Evolutionary conservation across 2,113 vertebrate genomes (phyloP).

Genomic region (Ciconia maguari): DNA sequence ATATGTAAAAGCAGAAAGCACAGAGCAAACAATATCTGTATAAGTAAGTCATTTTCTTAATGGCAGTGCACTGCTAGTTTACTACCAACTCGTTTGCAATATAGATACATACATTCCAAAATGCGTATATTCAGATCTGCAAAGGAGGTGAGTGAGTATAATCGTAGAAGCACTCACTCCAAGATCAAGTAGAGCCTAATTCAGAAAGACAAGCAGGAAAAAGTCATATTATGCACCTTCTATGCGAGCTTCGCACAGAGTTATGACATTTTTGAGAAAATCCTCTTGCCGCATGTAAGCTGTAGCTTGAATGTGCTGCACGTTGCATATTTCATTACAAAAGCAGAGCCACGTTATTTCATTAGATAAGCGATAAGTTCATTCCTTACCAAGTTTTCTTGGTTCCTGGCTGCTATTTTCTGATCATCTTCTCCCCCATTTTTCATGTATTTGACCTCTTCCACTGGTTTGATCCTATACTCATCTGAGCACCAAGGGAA

Average conservation of each 20-base stretch:
- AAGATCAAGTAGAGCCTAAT: slow-evolving; percentile 45
- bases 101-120: background rate
- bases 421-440: slow-evolving; percentile 82
- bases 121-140: background rate
- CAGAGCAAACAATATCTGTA: background rate
- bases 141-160: background rate
- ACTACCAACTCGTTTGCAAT: background rate
- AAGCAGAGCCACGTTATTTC: slow-evolving; percentile 19
- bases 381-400: slow-evolving; percentile 81
- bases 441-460: slow-evolving; percentile 91
- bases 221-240: background rate
- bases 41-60: background rate
- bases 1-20: background rate
- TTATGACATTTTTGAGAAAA: slow-evolving; percentile 26
- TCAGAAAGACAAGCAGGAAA: slow-evolving; percentile 58
- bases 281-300: background rate
- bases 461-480: slow-evolving; percentile 96
- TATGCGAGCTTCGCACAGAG: slow-evolving; percentile 46
- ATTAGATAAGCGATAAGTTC: slow-evolving; percentile 56
- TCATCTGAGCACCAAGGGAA: slow-evolving; percentile 81
- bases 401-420: slow-evolving; percentile 81
- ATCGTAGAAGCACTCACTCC: background rate
- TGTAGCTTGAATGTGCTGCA: background rate
- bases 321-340: slow-evolving; percentile 17
- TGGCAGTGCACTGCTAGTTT: background rate